Evolutionary conservation across 2,797 vertebrate species (phyloP).

Genomic region (Philypnodon macrostomus): DNA sequence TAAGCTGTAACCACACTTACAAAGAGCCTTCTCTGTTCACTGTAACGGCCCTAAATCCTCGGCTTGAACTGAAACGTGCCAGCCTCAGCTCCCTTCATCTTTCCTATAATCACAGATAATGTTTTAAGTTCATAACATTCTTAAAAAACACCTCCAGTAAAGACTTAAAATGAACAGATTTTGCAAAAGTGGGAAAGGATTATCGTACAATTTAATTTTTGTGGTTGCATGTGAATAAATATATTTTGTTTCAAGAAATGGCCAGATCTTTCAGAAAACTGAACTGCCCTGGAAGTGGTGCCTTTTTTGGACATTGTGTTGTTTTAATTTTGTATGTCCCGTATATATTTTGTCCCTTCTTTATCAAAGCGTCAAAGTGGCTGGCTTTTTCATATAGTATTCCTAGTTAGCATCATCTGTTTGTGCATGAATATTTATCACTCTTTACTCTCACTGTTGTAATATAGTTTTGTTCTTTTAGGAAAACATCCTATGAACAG

Average conservation of each 20-base stretch:
- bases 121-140: background rate
- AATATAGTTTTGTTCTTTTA: conserved; percentile 73
- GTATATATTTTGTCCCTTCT: conserved; percentile 27
- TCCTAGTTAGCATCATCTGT: conserved; percentile 65
- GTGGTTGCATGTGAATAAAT: conserved; percentile 65
- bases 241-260: conserved; percentile 46
- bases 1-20: background rate
- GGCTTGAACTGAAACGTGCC: conserved; percentile 8
- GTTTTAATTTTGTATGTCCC: conserved; percentile 35
- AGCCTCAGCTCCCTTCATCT: conserved; percentile 5
- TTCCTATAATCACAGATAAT: background rate
- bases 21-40: conserved; percentile 1
- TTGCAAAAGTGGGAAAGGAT: background rate
- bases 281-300: conserved; percentile 52
- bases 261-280: conserved; percentile 24
- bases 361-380: conserved; percentile 19
- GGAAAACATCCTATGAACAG: conserved; percentile 56
- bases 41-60: background rate
- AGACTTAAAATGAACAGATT: background rate
- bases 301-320: conserved; percentile 55
- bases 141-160: background rate
- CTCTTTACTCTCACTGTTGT: conserved; percentile 72
- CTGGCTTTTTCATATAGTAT: conserved; percentile 61
- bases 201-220: conserved; percentile 13
- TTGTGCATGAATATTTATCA: conserved; percentile 78